Percentiles rank a stretch among this genome's conserved stretches.
Conservation (phyloP, 2,888 invertebrate species). For the Pyralis farinalis region DNA sequence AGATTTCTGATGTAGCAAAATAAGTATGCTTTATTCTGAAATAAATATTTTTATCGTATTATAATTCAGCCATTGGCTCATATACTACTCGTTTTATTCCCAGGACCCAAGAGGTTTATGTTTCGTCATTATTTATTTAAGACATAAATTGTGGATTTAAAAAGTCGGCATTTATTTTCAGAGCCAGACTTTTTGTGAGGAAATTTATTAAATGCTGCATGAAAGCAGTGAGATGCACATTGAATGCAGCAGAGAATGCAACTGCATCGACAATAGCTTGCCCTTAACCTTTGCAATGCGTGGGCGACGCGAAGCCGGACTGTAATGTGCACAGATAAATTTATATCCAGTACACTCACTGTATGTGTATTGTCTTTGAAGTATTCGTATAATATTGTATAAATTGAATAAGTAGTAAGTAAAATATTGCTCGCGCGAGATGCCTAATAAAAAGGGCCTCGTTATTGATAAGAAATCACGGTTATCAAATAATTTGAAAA, state of each 20-base stretch:
- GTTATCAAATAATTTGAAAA: no score
- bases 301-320: slow-evolving; percentile 17
- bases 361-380: no score
- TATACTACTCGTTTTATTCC: neutral
- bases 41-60: no score
- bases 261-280: slow-evolving; percentile 33
- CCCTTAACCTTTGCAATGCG: slow-evolving; percentile 32
- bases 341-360: slow-evolving; percentile 1
- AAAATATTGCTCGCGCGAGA: no score
- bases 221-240: slow-evolving; percentile 29
- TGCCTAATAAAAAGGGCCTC: no score
- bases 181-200: slow-evolving; percentile 1
- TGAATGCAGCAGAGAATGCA: slow-evolving; percentile 36
- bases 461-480: no score
- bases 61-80: neutral
- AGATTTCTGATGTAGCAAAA: no score
- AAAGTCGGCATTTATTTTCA: slow-evolving; percentile 3
- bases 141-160: neutral
- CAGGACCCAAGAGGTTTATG: slow-evolving; percentile 2
- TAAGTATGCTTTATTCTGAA: no score
- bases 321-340: slow-evolving; percentile 9
- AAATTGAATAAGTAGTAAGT: no score
- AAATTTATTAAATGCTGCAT: slow-evolving; percentile 25
- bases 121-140: slow-evolving; percentile 5
- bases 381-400: no score